Evolutionary conservation across 2,888 invertebrate species (phyloP).

Genomic region (Mesodorylaimus sp.): DNA sequence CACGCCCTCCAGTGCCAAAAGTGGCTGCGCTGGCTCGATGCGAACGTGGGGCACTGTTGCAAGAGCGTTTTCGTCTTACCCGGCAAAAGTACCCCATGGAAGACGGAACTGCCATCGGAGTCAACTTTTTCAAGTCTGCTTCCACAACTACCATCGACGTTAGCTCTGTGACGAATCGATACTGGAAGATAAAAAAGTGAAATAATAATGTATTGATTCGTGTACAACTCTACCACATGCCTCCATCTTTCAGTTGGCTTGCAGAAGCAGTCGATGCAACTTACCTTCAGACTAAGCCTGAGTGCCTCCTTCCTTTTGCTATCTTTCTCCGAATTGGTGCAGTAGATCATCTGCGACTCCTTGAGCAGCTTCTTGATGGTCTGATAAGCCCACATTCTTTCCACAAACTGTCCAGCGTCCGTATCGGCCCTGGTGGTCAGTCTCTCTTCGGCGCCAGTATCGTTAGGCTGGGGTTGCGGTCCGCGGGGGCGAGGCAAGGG

Average conservation of each 20-base stretch:
- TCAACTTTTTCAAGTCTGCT: constrained; percentile 33
- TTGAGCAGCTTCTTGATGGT: constrained; percentile 47
- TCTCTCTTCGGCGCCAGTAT: no score
- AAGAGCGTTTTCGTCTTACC: no score
- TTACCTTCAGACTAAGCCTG: constrained; percentile 42
- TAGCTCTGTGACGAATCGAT: constrained; percentile 50
- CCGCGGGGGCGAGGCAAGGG: background rate
- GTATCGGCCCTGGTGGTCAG: background rate
- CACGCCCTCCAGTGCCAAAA: no score
- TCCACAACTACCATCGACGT: constrained; percentile 51
- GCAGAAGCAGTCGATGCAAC: no score
- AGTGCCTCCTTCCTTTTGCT: constrained; percentile 37
- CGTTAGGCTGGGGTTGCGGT: background rate
- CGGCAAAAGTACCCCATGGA: no score
- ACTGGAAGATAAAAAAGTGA: constrained; percentile 32
- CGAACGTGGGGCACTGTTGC: no score
- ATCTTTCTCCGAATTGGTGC: constrained; percentile 10
- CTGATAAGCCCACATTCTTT: constrained; percentile 48
- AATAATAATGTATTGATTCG: background rate
- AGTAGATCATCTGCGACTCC: constrained; percentile 27
- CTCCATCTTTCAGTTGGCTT: no score
- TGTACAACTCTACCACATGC: background rate
- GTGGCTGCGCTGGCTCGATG: no score
- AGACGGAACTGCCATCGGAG: background rate
- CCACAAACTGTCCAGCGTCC: constrained; percentile 31